Conservation (phyloP, 2,888 invertebrate genomes). For the Sturmia bella region DNA sequence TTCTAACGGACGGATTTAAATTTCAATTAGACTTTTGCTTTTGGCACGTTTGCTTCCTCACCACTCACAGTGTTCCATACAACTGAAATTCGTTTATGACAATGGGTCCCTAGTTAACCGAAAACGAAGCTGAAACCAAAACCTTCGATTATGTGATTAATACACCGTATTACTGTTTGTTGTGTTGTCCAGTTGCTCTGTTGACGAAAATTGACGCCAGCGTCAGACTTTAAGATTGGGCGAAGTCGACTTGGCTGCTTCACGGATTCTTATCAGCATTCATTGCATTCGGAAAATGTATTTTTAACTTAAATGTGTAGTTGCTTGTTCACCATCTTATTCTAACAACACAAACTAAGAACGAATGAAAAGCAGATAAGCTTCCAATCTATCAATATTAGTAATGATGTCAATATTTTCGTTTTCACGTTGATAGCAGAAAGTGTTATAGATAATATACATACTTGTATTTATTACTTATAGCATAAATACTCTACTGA, state of each 20-base stretch:
- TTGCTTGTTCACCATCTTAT: slow-evolving; percentile 16
- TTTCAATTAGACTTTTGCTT: not conserved
- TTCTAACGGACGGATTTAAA: slow-evolving; percentile 51
- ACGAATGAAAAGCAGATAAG: not conserved
- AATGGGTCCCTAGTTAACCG: slow-evolving; percentile 50
- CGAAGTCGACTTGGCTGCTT: slow-evolving; percentile 49
- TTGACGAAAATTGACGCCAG: slow-evolving; percentile 21
- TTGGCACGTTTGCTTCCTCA: slow-evolving; percentile 41
- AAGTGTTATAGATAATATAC: too few species aligned
- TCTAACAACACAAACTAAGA: not conserved
- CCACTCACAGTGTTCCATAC: slow-evolving; percentile 47
- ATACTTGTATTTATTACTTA: not conserved
- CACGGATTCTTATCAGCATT: slow-evolving; percentile 63
- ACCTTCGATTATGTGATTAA: slow-evolving; percentile 49
- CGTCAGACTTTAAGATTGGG: slow-evolving; percentile 61
- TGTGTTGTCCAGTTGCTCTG: slow-evolving; percentile 39
- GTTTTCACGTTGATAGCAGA: not conserved
- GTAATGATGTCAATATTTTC: slow-evolving; percentile 18
- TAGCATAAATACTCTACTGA: not conserved
- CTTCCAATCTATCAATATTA: slow-evolving; percentile 23
- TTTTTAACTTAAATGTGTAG: not conserved
- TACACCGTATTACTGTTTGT: slow-evolving; percentile 11
- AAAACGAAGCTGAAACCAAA: slow-evolving; percentile 24
- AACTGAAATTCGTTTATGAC: slow-evolving; percentile 51
- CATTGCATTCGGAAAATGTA: slow-evolving; percentile 32